Conservation (phyloP, 2,888 invertebrate genomes). For the Spialia ferax region DNA sequence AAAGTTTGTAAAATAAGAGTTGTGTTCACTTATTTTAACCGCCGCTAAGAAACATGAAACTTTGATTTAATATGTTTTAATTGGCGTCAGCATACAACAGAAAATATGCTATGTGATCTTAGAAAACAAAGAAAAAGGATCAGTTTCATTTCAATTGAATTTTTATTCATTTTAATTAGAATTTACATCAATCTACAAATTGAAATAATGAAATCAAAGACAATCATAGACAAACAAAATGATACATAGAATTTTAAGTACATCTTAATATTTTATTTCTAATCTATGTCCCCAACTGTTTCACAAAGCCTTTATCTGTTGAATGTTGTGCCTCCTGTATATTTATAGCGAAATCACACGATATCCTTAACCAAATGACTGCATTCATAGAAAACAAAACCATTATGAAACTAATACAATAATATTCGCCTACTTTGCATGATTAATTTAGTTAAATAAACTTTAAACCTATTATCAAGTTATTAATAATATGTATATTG, state of each 20-base stretch:
- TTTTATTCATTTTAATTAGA: not conserved
- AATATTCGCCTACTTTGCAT: conserved; percentile 83
- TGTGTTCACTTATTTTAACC: conserved; percentile 69
- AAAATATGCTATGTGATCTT: conserved; percentile 17
- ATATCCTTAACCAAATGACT: conserved; percentile 60
- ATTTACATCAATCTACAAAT: not conserved
- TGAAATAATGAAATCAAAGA: not conserved
- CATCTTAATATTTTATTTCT: conserved; percentile 2
- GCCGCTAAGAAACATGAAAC: conserved; percentile 69
- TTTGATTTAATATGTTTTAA: conserved; percentile 54
- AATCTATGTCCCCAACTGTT: conserved; percentile 1
- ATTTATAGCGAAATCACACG: conserved; percentile 50
- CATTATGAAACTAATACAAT: conserved; percentile 78
- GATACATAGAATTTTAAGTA: not conserved
- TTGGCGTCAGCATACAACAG: conserved; percentile 13
- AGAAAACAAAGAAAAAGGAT: not conserved
- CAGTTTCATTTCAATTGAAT: not conserved
- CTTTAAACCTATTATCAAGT: conserved; percentile 76
- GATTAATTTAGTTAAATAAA: conserved; percentile 65
- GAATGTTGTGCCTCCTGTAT: conserved; percentile 25
- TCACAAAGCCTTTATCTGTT: conserved; percentile 16
- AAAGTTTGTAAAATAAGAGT: conserved; percentile 79
- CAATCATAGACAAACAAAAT: not conserved
- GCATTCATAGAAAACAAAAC: conserved; percentile 63
- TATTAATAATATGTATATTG: conserved; percentile 81